These are phyloP conservation scores for Diplosoma virens DNA, from an alignment of 23 tunicate genomes.

Conservation along the genomic window DNA sequence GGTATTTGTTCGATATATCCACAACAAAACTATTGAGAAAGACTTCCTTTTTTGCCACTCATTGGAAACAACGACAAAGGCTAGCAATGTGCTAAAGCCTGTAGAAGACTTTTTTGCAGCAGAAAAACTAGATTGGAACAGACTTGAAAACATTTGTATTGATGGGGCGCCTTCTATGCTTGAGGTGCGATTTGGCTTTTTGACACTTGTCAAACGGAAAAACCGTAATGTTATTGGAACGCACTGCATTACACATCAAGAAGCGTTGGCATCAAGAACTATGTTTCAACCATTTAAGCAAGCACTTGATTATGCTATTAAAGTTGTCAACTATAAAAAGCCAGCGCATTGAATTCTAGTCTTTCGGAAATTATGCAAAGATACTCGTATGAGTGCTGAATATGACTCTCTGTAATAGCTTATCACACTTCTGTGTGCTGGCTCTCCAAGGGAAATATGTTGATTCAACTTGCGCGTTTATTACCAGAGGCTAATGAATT, in stretches of 20 bases:
- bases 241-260: slow-evolving; percentile 35
- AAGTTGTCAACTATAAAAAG: slow-evolving; percentile 33
- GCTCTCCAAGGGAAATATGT: slow-evolving; percentile 48
- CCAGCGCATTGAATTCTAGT: slow-evolving; percentile 16
- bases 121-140: slow-evolving; percentile 12
- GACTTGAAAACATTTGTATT: slow-evolving; percentile 24
- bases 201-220: slow-evolving; percentile 19
- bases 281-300: slow-evolving; percentile 25
- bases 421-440: slow-evolving; percentile 42
- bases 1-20: slow-evolving; percentile 49
- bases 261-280: slow-evolving; percentile 41
- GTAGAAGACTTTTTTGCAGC: slow-evolving; percentile 15
- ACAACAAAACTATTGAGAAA: slow-evolving; percentile 28
- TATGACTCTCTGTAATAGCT: slow-evolving; percentile 27
- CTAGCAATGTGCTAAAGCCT: slow-evolving; percentile 25
- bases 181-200: slow-evolving; percentile 27
- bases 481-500: slow-evolving; percentile 39
- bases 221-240: slow-evolving; percentile 21
- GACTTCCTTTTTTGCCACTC: slow-evolving; percentile 47
- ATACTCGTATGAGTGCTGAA: slow-evolving; percentile 21
- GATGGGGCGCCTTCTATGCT: slow-evolving; percentile 42
- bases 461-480: slow-evolving; percentile 35
- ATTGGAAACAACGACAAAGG: slow-evolving; percentile 61
- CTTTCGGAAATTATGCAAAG: slow-evolving; percentile 26
- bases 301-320: slow-evolving; percentile 32